Base-by-base conservation (phyloP, 2,888 invertebrate genomes). In the Polydrusus tereticollis region DNA sequence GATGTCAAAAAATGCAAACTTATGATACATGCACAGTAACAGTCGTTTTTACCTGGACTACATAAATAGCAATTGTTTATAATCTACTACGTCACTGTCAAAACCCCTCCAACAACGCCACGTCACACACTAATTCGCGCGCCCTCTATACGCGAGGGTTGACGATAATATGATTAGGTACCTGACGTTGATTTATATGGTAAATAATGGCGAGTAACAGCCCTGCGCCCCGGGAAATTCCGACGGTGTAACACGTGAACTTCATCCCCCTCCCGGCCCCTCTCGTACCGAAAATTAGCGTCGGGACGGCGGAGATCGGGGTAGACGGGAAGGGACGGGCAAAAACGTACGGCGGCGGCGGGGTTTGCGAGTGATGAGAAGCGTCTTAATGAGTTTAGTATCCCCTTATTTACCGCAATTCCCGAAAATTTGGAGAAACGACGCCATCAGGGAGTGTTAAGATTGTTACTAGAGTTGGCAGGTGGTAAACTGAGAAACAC, bases 131-230 rank as follows among this genome's bases (percentile, higher is more conserved):
- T 63, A 72, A 72, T 72, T 67, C 67, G 62, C 58, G 71, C 72
- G 72, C 72, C 72, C 72, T 72, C 72, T 72, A 38, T 68, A 57
- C 68, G 68, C 57, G 47, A 64, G 68, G 72, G 72, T 63, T 58
- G 72, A 68, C 68, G 72, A 67, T 79, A 79, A 79, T 78, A 79
- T 79, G 79, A 79, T 79, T 79, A 79, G 77, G 76, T 78, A 77
- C 77, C 79, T 79, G 79, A 79, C 79, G 77, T 79, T 79, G 79
- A 79, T 79, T 79, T 79, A 79, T 79, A 79, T 77, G 78, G 79
- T 79, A 78, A 79, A 79, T 79, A 79, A 79, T 79, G 76, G 78
- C 75, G 76, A 78, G 77, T 77, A 79, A 76, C 78, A 69, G 73
- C 64, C 41, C 64, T 41, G 67, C 47, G 65, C 57, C 45, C 62